Percentiles rank a stretch among this genome's conserved stretches.
These are phyloP conservation scores for Phoenoteleia sp. DNA, from an alignment of 2,888 invertebrate species.

Conservation along the genomic window DNA sequence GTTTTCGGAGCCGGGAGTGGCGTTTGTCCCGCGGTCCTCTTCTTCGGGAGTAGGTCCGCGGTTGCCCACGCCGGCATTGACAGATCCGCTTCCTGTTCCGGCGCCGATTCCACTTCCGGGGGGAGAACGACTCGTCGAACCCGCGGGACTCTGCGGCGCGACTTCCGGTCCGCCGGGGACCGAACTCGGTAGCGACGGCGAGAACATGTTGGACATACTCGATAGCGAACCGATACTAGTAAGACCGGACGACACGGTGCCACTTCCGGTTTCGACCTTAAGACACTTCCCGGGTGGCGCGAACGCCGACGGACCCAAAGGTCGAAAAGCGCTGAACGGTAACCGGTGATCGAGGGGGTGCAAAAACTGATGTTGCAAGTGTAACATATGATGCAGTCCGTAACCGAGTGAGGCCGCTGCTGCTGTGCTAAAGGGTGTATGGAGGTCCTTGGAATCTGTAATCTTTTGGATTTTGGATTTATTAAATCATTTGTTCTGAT, in stretches of 20 bases:
- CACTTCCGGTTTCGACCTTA: slow-evolving; percentile 83
- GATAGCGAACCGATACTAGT: slow-evolving; percentile 84
- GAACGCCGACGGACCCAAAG: slow-evolving; percentile 90
- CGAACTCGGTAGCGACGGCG: slow-evolving; percentile 82
- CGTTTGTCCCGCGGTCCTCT: slow-evolving; percentile 86
- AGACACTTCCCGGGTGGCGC: slow-evolving; percentile 90
- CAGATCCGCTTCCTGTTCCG: slow-evolving; percentile 72
- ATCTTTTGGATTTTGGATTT: slow-evolving; percentile 75
- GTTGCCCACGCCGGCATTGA: slow-evolving; percentile 77
- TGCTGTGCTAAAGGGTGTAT: slow-evolving; percentile 89
- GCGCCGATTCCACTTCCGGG: slow-evolving; percentile 73
- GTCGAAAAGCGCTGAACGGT: slow-evolving; percentile 89
- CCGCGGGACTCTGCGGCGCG: slow-evolving; percentile 85
- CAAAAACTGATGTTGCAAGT: slow-evolving; percentile 91
- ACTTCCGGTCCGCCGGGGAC: slow-evolving; percentile 81
- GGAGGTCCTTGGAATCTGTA: slow-evolving; percentile 88
- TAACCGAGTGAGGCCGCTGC: slow-evolving; percentile 88
- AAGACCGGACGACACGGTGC: slow-evolving; percentile 82
- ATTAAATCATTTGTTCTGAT: background rate
- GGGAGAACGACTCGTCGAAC: slow-evolving; percentile 85
- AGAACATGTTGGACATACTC: slow-evolving; percentile 86
- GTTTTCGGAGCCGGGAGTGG: slow-evolving; percentile 87
- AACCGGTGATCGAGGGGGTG: slow-evolving; percentile 90
- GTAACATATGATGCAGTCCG: slow-evolving; percentile 90
- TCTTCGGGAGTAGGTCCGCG: slow-evolving; percentile 83